phyloP scores from a whole-genome alignment of 2,113 vertebrate genomes.

The Apodemus speciosus region DNA sequence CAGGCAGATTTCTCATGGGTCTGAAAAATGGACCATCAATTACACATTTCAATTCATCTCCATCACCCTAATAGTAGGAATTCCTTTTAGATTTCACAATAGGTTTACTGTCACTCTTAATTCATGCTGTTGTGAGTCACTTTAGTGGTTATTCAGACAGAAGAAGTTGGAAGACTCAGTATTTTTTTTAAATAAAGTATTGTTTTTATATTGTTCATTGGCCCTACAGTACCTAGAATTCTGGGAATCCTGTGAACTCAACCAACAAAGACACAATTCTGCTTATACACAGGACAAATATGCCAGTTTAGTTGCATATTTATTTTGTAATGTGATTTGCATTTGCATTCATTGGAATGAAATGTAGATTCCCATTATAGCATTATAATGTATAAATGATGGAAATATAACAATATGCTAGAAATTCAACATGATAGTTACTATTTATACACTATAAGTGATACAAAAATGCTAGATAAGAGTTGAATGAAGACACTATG shows the following conservation, averaged over 20 bases:
- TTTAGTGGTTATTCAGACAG: constrained; percentile 47
- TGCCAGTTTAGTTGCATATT: background rate
- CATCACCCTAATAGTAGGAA: constrained; percentile 59
- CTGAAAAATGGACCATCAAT: constrained; percentile 37
- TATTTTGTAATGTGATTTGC: background rate
- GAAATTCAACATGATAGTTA: background rate
- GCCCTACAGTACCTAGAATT: background rate
- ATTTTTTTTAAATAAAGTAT: constrained; percentile 27
- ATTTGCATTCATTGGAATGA: background rate
- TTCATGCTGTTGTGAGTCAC: constrained; percentile 42
- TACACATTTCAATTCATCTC: constrained; percentile 43
- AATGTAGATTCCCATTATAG: background rate
- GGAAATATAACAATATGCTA: background rate
- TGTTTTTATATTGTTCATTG: background rate
- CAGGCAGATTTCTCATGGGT: constrained; percentile 57
- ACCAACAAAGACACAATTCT: background rate
- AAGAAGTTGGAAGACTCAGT: constrained; percentile 37
- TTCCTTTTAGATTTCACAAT: constrained; percentile 56
- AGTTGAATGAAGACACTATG: background rate
- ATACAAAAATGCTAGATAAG: background rate
- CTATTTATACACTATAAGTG: background rate
- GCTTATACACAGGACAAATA: background rate
- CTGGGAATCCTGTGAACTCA: background rate
- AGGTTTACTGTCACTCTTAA: constrained; percentile 54
- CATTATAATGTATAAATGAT: background rate